Base-by-base conservation (phyloP, 1,140 invertebrate genomes). In the Maniola jurtina region DNA sequence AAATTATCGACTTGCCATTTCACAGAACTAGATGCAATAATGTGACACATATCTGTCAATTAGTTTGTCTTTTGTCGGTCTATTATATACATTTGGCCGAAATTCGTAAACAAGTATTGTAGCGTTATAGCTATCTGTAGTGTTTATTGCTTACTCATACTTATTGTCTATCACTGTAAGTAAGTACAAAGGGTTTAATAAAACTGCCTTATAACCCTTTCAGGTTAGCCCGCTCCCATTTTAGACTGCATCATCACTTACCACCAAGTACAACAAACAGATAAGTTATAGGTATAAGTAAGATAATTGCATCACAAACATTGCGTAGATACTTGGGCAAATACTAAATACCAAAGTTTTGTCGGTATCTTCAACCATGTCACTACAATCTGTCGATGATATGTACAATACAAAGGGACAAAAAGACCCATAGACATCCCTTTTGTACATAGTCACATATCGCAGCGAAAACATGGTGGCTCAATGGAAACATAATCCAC, bases 401-500 rank as follows among this genome's bases (percentile, higher is more conserved):
- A 59, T 45, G 68, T 48, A 73, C 67, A 68, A 73, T 45, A 48
- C 42, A 45, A 45, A 13, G 42, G 65, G 60, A 71, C 63, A 76
- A 71, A 76, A 48, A 45, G 16, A 62, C 76, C 34, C 35, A 83
- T 80, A 83, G 79, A 79, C 68, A 83, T 80, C 69, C 73, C 70
- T 76, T 45, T 68, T 76, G 74, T 83, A 81, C 50, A 84, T 83
- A 84, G 74, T 76, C 75, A 79, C 70, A 76, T 72, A 75, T 57
- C 15, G 55, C 68, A 75, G 70, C 66, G 77, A 76, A 79, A 83
- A 83, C 80, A 86, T 81, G 78, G 75, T 75, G 62, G 72, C 69
- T 81, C 77, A 70, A 81, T 81, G 83, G 86, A 88, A 89, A 90
- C 72, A 90, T 89, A 89, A 89, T 89, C 76, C 84, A 88, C 81